These are phyloP conservation scores for Spheniscus mendiculus DNA, from an alignment of 2,113 vertebrate genomes.

Conservation along the genomic window DNA sequence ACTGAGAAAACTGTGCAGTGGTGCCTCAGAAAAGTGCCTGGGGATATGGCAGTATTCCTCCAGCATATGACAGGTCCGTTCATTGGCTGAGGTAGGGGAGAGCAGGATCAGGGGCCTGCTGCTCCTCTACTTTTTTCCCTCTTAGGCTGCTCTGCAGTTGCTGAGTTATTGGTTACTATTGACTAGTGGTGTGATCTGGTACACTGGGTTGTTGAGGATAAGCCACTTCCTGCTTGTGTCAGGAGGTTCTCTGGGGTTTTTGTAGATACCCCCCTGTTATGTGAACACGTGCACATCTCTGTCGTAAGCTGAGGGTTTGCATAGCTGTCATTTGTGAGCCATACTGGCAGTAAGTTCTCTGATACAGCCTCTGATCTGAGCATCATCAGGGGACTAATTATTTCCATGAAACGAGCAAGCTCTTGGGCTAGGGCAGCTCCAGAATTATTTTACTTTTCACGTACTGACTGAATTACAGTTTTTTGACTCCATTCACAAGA, in stretches of 20 bases:
- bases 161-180: not conserved
- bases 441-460: not conserved
- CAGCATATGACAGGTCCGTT: accelerated
- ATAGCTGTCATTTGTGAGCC: not conserved
- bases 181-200: not conserved
- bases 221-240: not conserved
- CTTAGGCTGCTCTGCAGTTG: not conserved
- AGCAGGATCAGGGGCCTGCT: not conserved
- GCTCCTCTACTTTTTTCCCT: not conserved
- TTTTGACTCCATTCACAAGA: not conserved
- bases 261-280: not conserved
- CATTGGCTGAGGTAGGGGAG: not conserved
- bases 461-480: not conserved
- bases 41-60: not conserved
- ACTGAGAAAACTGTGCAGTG: not conserved
- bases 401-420: not conserved
- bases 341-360: not conserved
- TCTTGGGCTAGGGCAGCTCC: not conserved
- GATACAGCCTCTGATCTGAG: not conserved
- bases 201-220: not conserved
- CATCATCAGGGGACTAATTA: not conserved
- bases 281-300: not conserved
- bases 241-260: not conserved
- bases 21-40: not conserved
- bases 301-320: not conserved